These are phyloP conservation scores for Catostylus mosaicus DNA, from an alignment of 30 jellyfish, hydroid and myxozoan genomes.

Conservation along the genomic window DNA sequence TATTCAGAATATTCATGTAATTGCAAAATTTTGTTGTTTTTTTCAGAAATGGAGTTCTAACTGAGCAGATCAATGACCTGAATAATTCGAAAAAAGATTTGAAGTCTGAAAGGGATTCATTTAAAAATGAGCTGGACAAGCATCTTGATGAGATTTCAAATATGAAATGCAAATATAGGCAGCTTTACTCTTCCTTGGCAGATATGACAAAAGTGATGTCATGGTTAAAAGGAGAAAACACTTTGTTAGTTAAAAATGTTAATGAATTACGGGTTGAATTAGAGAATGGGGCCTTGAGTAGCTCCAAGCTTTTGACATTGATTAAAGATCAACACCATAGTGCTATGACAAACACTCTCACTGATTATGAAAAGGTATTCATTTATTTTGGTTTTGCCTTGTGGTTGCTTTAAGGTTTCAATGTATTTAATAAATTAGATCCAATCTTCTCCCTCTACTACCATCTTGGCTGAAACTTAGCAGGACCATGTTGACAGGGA, in stretches of 20 bases:
- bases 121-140: not conserved
- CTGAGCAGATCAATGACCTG: not conserved
- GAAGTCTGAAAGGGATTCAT: not conserved
- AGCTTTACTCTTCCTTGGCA: not conserved
- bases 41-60: not conserved
- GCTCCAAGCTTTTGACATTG: not conserved
- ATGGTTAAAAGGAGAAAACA: not conserved
- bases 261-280: not conserved
- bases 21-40: no score
- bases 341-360: not conserved
- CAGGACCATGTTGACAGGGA: no score
- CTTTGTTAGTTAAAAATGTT: not conserved
- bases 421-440: no score
- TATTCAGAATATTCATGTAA: not conserved
- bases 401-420: no score
- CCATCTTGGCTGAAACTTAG: no score
- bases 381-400: no score
- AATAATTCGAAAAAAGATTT: not conserved
- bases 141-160: not conserved
- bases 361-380: constrained; percentile 9
- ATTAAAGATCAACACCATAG: not conserved
- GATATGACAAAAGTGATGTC: not conserved
- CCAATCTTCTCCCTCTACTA: no score
- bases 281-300: not conserved
- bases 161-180: not conserved